Evolutionary conservation across 2,888 invertebrate genomes (phyloP), one percentile per base, ranked within the genome.

Genomic region (Lymantria dispar): DNA sequence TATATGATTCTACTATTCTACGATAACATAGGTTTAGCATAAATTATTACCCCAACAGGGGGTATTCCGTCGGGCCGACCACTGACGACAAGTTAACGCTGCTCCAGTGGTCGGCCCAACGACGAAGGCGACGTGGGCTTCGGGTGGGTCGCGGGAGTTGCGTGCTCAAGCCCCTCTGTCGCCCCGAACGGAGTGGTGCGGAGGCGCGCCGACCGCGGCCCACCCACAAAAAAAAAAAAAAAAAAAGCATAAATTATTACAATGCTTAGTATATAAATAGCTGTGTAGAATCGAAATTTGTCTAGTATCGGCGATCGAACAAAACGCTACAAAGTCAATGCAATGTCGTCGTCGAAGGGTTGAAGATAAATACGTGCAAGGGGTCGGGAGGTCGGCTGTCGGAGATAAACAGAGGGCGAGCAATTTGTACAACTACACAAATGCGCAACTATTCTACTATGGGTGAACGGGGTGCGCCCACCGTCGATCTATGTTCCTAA

Each of bases 361-460:
- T 87, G 85, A 72, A 84, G 86, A 87, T 85, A 88, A 87, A 87
- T 82, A 85, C 81, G 76, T 68, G 72, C 73, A 73, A 79, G 84
- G 87, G 85, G 80, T 73, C 72, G 80, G 66, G 74, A 68, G 80
- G 76, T 78, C 73, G 57, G 62, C 60, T 54, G 66, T 62, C 57
- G 72, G 71, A 85, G 87, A 85, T 87, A 88, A 87, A 90, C 87
- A 90, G 82, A 78, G 85, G 86, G 80, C 72, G 85, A 78, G 80
- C 89, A 88, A 90, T 91, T 90, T 90, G 90, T 90, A 83, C 78
- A 72, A 73, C 82, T 78, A 80, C 74, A 83, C 82, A 85, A 88
- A 86, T 84, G 85, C 77, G 77, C 82, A 83, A 72, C 62, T 63
- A 56, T 57, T 55, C 58, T 11, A 50, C 43, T 42, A 48, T 42